Evolutionary conservation across 2,888 invertebrate genomes (phyloP), one percentile per base, ranked within the genome.

Genomic region (Linnaemya tessellans): DNA sequence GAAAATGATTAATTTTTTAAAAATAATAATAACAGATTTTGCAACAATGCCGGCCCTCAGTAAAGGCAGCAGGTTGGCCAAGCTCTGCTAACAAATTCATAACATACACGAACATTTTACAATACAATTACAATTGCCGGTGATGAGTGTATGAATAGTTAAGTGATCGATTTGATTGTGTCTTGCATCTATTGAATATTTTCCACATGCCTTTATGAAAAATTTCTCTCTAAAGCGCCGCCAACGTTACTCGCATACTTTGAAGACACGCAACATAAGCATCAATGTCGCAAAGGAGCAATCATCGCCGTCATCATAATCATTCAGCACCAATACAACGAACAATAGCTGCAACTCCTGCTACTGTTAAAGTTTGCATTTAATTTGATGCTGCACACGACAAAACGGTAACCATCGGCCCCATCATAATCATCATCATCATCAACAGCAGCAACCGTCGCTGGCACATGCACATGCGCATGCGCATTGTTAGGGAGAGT

Each of bases 201-300:
- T 77, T 70, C 15, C 58, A 71, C 58, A 79, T 82, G 78, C 82
- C 74, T 79, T 43, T 79, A 25, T 64, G 13, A 81, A 81, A 60
- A 46, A 79, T 56, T 82, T 70, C 70, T 65, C 79, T 78, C 81
- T 82, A 85, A 85, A 85, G 82, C 85, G 82, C 85, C 85, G 82
- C 74, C 85, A 74, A 85, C 68, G 70, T 84, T 78, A 79, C 58
- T 75, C 79, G 51, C 81, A 85, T 85, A 79, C 74, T 82, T 68
- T 18, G 15, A 85, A 81, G 82, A 82, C 85, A 85, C 84, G 87
- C 78, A 86, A 82, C 85, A 81, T 85, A 82, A 85, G 85, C 86
- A 84, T 86, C 87, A 84, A 86, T 87, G 87, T 87, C 84, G 84
- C 87, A 86, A 80, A 86, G 71, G 79, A 86, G 83, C 84, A 77